Evolutionary conservation across 2,888 invertebrate species (phyloP).

Genomic region (Unio delphinus): DNA sequence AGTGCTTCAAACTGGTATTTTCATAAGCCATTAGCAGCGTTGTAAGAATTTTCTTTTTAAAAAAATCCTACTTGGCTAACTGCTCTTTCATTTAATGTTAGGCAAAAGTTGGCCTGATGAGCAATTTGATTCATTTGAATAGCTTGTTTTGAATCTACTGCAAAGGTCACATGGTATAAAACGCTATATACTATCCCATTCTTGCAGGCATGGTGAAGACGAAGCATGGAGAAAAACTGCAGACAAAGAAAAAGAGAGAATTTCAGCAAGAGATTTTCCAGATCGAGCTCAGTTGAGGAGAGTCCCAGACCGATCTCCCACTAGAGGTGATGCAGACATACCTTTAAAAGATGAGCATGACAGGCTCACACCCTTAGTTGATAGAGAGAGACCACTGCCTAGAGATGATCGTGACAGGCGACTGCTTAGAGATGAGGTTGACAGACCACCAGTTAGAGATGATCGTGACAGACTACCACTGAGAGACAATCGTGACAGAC

Average conservation of each 20-base stretch:
- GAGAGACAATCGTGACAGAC: conserved; percentile 25
- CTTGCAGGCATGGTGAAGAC: neutral
- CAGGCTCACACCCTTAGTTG: conserved; percentile 13
- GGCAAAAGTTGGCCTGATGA: no score
- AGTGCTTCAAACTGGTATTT: no score
- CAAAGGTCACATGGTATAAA: no score
- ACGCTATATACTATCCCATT: neutral
- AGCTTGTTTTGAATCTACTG: no score
- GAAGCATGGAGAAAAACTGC: conserved; percentile 11
- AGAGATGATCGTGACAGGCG: conserved; percentile 10
- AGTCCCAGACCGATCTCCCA: conserved; percentile 5
- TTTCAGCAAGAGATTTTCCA: conserved; percentile 7
- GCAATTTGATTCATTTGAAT: no score
- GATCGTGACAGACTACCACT: conserved; percentile 27
- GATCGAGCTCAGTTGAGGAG: conserved; percentile 18
- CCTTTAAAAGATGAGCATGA: conserved; percentile 5
- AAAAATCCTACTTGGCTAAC: no score
- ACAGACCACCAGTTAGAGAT: conserved; percentile 17
- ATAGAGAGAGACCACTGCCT: conserved; percentile 20
- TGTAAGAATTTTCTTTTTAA: no score
- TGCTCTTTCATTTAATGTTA: no score
- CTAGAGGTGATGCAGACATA: conserved; percentile 13
- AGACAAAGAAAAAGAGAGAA: conserved; percentile 17
- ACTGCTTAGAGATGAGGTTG: conserved; percentile 25
- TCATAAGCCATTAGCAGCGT: no score